Base-by-base conservation (phyloP, 2,797 vertebrate genomes). In the Erithacus rubecula region DNA sequence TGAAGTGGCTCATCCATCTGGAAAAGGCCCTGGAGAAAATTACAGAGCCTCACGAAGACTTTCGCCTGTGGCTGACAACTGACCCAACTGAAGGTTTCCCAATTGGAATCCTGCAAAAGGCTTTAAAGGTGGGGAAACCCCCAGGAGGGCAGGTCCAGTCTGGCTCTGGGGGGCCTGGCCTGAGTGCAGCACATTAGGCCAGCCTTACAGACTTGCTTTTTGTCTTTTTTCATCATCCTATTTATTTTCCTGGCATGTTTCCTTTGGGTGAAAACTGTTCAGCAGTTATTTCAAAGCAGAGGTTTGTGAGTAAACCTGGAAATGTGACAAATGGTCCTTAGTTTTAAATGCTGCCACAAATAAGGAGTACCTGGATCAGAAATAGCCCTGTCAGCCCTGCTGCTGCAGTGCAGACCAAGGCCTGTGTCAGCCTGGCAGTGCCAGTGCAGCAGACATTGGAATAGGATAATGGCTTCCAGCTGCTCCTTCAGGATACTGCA, bases 21-120 rank as follows among this genome's bases (percentile, higher is more conserved):
- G 99, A 99, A 96, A 99, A 99, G 93, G 97, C 98, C 8, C 95
- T 99, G 71, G 99, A 99, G 95, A 98, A 97, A 78, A 98, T 99
- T 56, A 97, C 95, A n/a, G 98, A 99, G 36, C 98, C 99, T 30
- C 98, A 99, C 53, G 97, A 98, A 1, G 98, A 98, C 89, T 99
- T 99, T 96, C 99, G 99, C 41, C 97, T 99, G 69, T 99, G 99
- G 99, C 97, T 99, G 91, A 99, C 99, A 10, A 99, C 99, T 4
- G 99, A 99, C 96, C 99, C 99, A 15, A 99, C 98, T 4, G 51
- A 97, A 82, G 98, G 99, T 94, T 99, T 99, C 87, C 99, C 99
- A 4, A 98, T 99, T 4, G 99, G 99, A 43, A 99, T 99, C 37
- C 98, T 99, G 92, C 99, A 99, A 96, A 99, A 98, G 55, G 99